Evolutionary conservation across 1,140 invertebrate genomes (phyloP), one percentile per base, ranked within the genome.

Genomic region (Dinoponera quadriceps): DNA sequence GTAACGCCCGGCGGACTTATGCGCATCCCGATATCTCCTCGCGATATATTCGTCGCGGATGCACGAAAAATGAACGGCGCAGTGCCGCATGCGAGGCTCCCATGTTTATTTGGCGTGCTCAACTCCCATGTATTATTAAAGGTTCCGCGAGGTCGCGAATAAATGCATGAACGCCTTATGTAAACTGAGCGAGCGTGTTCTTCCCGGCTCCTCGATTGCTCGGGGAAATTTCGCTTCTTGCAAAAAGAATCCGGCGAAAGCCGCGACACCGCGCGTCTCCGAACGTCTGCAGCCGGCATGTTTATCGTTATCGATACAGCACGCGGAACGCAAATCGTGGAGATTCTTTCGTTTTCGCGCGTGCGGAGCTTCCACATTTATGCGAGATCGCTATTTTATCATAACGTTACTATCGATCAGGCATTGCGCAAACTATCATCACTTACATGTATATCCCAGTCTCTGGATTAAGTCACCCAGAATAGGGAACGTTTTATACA

Each of bases 131-230:
- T 85, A 85, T 85, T 75, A 85, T 86, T 85, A 86, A 86, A 85
- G 69, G 27, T 85, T 80, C 44, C 85, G 72, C 62, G 71, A 48
- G 27, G 57, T 73, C 27, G 49, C 57, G 83, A 72, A 75, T 85
- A 85, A 74, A 85, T 85, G 84, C 84, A 86, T 86, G 84, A 86
- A 86, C 80, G 81, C 51, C 66, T 86, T 66, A 85, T 85, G 84
- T 66, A 63, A 86, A 49, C 55, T 57, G 69, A 44, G 44, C 51
- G 68, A n/a, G n/a, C n/a, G n/a, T n/a, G n/a, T n/a, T 66, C 55
- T 69, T 57, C 9, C 54, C 38, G 16, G 33, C 16, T 44, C 54
- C 66, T 63, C 83, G 85, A 85, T 85, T 85, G 85, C 54, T 68
- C 69, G 83, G 2, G 38, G n/a, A n/a, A 85, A 66, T 65, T 69